Base-by-base conservation (phyloP, 2,113 vertebrate species). In the Erythrolamprus reginae region DNA sequence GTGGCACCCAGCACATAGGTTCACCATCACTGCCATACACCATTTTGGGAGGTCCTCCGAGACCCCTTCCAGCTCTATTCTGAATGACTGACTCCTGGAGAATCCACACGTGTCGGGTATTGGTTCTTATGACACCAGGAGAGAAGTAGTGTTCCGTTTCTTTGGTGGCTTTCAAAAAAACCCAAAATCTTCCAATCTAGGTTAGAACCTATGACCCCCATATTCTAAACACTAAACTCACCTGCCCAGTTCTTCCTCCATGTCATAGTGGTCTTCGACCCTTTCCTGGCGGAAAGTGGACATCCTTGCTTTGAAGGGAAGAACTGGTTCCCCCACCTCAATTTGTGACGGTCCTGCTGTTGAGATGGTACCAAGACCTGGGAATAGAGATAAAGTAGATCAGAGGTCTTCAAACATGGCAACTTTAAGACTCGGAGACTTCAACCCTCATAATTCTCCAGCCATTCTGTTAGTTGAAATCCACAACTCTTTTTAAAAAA, bases 231-330 rank as follows among this genome's bases (percentile, higher is more conserved):
- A 19, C 19, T 9, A 5, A 1, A 26, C 96, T 96, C 94, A 97
- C 98, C 98, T 98, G 94, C 98, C 98, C 93, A 98, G 95, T 92
- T 98, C 98, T 61, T 98, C 97, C 0, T 96, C 97, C 97, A 98
- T 98, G 94, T 98, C 97, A 0, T 98, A 98, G 92, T 97, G 96
- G 0, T 97, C 96, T 92, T 98, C 98, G 93, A 98, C 97, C 0
- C 95, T 96, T 88, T 97, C 97, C 94, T 98, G 98, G 50, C 97
- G 95, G 96, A 98, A 98, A 0, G 96, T 96, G 21, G 97, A 96
- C 98, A 98, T 98, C 94, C 88, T 61, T n/a, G 92, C 45, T 65
- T 0, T 10, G 21, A 21, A 4, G 0, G 3, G 28, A 55, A 17
- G 5, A 2, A 2, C 48, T 10, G 2, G 1, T 0, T 10, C 42